Conservation (phyloP, 2,113 vertebrate species). For the Spizaetus ornatus region DNA sequence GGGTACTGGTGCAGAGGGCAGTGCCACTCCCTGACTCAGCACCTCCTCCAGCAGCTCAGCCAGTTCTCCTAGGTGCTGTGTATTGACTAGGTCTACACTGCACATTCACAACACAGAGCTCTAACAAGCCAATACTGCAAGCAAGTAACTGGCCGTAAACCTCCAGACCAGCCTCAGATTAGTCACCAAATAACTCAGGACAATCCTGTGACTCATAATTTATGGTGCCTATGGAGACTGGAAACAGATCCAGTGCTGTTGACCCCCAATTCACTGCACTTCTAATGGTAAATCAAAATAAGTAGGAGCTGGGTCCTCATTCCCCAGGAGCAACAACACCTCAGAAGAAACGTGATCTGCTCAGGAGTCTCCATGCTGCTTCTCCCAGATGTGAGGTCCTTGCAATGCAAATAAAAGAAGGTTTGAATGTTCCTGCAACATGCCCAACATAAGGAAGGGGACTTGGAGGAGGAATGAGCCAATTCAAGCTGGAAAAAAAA, state of each 20-base stretch:
- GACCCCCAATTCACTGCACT: neutral
- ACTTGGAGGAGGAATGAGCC: neutral
- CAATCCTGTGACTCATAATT: constrained; percentile 15
- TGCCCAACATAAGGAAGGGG: neutral
- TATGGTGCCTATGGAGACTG: neutral
- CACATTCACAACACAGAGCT: neutral
- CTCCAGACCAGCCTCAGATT: constrained; percentile 14
- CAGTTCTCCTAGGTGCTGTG: neutral
- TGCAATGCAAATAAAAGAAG: neutral
- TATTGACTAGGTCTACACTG: neutral
- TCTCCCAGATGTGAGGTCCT: neutral
- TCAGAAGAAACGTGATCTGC: neutral
- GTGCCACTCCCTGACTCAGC: constrained; percentile 18
- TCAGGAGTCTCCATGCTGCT: neutral
- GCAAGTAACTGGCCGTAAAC: neutral
- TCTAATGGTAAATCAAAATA: neutral
- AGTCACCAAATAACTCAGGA: constrained; percentile 22
- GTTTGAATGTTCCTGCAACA: neutral
- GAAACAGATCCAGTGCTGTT: neutral
- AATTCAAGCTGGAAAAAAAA: neutral
- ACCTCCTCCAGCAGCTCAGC: neutral
- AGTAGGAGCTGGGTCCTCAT: neutral
- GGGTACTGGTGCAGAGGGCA: constrained; percentile 31
- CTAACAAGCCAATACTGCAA: neutral
- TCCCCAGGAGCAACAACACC: neutral